Evolutionary conservation across 2,797 vertebrate genomes (phyloP).

Genomic region (Petrocephalus sullivani): DNA sequence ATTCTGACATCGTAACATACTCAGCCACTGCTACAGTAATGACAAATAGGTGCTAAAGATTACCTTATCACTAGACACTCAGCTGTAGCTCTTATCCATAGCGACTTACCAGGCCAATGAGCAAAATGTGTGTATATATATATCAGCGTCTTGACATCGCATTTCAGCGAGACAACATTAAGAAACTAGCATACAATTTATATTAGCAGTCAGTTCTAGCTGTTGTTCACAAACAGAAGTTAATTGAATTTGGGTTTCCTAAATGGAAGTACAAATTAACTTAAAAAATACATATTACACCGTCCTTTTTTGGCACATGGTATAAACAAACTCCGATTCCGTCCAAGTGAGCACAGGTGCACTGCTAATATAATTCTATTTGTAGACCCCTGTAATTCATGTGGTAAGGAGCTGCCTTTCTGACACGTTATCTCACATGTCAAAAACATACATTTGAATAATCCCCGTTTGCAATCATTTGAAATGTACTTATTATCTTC

Average conservation of each 20-base stretch:
- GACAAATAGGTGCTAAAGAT: background rate
- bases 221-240: background rate
- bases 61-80: background rate
- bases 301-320: background rate
- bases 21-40: background rate
- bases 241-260: background rate
- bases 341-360: background rate
- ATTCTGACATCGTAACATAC: background rate
- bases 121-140: background rate
- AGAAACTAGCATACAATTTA: background rate
- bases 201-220: background rate
- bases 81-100: background rate
- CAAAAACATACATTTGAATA: background rate
- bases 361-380: background rate
- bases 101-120: background rate
- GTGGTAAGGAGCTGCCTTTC: background rate
- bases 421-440: background rate
- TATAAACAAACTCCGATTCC: background rate
- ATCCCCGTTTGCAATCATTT: background rate
- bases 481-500: background rate
- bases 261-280: background rate
- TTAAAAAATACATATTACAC: background rate
- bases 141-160: background rate
- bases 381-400: conserved; percentile 1
- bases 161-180: background rate